Evolutionary conservation across 2,113 vertebrate genomes (phyloP).

Genomic region (Psammodynastes pulverulentus): DNA sequence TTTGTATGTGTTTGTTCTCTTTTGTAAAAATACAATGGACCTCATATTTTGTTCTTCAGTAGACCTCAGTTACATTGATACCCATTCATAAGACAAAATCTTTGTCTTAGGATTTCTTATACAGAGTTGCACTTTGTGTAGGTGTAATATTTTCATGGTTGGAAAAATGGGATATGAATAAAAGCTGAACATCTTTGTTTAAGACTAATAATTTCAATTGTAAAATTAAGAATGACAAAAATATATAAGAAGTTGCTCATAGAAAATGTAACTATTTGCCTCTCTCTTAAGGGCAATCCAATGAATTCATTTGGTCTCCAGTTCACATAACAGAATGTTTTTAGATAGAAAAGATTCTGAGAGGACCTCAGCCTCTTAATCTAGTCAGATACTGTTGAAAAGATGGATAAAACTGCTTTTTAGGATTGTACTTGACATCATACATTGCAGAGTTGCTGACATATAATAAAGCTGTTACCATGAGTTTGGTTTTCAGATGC

Average conservation of each 20-base stretch:
- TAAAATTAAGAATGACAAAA: not conserved
- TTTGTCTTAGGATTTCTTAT: not conserved
- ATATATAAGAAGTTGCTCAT: not conserved
- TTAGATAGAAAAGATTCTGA: not conserved
- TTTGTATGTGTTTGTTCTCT: not conserved
- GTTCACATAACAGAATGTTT: not conserved
- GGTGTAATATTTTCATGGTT: not conserved
- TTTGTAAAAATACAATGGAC: not conserved
- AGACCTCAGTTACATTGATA: not conserved
- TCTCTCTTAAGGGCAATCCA: not conserved
- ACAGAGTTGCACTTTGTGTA: not conserved
- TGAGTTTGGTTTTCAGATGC: not conserved
- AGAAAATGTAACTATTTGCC: not conserved
- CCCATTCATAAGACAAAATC: not conserved
- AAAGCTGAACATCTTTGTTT: not conserved
- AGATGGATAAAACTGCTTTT: not conserved
- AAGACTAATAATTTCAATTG: not conserved
- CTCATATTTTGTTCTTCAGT: not conserved
- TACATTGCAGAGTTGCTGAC: not conserved
- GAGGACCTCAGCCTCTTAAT: not conserved
- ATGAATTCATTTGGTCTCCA: not conserved
- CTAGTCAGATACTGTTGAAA: not conserved
- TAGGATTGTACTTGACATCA: not conserved
- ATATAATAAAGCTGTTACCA: not conserved
- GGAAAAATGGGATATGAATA: not conserved